Evolutionary conservation across 2,888 invertebrate species (phyloP).

Genomic region (Lasioglossum marginatum): DNA sequence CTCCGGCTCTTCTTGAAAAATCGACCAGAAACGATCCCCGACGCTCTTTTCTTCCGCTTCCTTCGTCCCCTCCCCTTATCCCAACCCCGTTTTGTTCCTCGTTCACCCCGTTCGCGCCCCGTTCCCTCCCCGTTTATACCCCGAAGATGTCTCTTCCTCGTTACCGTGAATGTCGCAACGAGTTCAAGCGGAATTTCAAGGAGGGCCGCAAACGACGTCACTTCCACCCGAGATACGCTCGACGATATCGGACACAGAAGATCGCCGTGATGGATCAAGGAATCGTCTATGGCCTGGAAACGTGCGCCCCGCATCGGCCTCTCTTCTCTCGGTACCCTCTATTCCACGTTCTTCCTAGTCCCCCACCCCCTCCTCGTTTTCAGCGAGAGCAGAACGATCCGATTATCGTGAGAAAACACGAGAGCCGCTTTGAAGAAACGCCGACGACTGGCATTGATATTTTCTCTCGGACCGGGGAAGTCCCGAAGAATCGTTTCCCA

Average conservation of each 20-base stretch:
- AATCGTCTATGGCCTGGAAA: slow-evolving; percentile 63
- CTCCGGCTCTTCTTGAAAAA: slow-evolving; percentile 54
- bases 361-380: not conserved
- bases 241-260: slow-evolving; percentile 55
- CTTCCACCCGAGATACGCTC: slow-evolving; percentile 56
- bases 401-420: slow-evolving; percentile 54
- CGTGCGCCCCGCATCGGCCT: slow-evolving; percentile 13
- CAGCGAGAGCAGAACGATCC: slow-evolving; percentile 37
- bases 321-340: not conserved
- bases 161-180: slow-evolving; percentile 71
- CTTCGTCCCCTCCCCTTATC: not conserved
- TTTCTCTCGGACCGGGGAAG: not conserved
- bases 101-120: slow-evolving; percentile 35
- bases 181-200: slow-evolving; percentile 71
- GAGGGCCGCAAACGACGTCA: slow-evolving; percentile 61
- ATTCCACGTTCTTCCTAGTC: not conserved
- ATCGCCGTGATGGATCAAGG: slow-evolving; percentile 58
- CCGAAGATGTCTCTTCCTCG: slow-evolving; percentile 64
- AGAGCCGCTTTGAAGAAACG: not conserved
- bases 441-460: slow-evolving; percentile 6
- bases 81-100: slow-evolving; percentile 31
- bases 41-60: slow-evolving; percentile 21
- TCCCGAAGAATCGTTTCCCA: not conserved
- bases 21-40: slow-evolving; percentile 60
- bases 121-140: slow-evolving; percentile 41